Evolutionary conservation across 2,888 invertebrate genomes (phyloP).

Genomic region (Folsomia manolachei): DNA sequence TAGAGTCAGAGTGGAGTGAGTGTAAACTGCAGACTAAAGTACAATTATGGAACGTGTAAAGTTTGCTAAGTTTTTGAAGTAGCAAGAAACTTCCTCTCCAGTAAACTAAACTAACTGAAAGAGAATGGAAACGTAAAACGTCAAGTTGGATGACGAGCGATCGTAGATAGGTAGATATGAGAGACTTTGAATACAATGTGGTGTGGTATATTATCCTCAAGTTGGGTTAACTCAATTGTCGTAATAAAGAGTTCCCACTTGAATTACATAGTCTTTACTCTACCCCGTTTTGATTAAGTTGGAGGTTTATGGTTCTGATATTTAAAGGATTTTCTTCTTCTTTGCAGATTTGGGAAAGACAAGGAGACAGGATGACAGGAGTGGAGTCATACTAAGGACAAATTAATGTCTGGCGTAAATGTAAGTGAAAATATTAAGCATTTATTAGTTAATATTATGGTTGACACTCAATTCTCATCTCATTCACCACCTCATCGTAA

Average conservation of each 20-base stretch:
- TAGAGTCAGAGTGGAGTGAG: not conserved
- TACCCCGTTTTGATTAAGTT: not conserved
- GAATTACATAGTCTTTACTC: not conserved
- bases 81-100: not conserved
- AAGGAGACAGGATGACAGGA: not conserved
- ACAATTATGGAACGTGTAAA: not conserved
- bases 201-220: not conserved
- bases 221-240: not conserved
- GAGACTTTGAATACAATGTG: too few relatives aligned
- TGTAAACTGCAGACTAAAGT: not conserved
- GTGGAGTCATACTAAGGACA: not conserved
- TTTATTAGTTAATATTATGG: too few relatives aligned
- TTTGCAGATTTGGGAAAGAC: slow-evolving; percentile 1
- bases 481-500: too few relatives aligned
- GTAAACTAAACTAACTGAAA: too few relatives aligned
- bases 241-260: not conserved
- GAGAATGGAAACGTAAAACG: too few relatives aligned
- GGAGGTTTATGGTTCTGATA: not conserved
- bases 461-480: too few relatives aligned
- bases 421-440: too few relatives aligned
- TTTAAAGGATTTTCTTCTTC: not conserved
- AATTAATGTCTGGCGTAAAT: slow-evolving; percentile 2
- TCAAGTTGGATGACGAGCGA: too few relatives aligned
- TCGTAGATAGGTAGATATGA: too few relatives aligned
- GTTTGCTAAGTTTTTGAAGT: not conserved